These are phyloP conservation scores for Alviniconcha strummeri DNA, from an alignment of 2,888 invertebrate genomes.

Conservation along the genomic window DNA sequence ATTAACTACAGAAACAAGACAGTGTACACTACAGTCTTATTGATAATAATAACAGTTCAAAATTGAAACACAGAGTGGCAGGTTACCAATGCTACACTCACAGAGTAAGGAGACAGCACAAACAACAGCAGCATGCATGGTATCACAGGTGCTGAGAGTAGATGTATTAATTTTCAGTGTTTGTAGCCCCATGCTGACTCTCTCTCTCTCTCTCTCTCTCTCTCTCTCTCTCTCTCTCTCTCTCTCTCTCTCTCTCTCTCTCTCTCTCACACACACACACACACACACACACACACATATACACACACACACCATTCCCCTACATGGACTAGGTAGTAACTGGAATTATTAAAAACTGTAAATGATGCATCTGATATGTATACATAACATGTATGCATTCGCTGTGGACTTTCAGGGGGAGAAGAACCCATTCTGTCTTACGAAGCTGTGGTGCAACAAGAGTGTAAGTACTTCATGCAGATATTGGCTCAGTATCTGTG, in stretches of 20 bases:
- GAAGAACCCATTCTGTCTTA: constrained; percentile 82
- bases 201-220: constrained; percentile 22
- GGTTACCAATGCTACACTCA: not conserved
- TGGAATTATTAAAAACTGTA: too few species aligned
- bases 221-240: constrained; percentile 11
- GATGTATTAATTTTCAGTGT: too few species aligned
- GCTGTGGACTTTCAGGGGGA: constrained; percentile 61
- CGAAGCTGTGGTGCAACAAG: constrained; percentile 96
- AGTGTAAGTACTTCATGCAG: constrained; percentile 60
- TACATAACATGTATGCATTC: not conserved
- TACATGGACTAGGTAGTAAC: not conserved
- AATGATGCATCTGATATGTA: too few species aligned
- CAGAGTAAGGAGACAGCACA: not conserved
- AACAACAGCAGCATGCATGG: not conserved
- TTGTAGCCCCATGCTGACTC: not conserved
- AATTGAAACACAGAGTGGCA: too few species aligned
- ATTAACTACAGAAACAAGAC: too few species aligned
- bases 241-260: constrained; percentile 4
- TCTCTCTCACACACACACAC: too few species aligned
- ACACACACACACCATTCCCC: too few species aligned
- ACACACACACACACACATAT: too few species aligned
- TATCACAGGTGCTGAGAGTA: too few species aligned
- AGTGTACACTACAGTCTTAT: too few species aligned
- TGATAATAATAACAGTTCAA: too few species aligned
- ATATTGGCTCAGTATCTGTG: too few species aligned